Evolutionary conservation across 2,113 vertebrate genomes (phyloP).

Genomic region (Pedionomus torquatus): DNA sequence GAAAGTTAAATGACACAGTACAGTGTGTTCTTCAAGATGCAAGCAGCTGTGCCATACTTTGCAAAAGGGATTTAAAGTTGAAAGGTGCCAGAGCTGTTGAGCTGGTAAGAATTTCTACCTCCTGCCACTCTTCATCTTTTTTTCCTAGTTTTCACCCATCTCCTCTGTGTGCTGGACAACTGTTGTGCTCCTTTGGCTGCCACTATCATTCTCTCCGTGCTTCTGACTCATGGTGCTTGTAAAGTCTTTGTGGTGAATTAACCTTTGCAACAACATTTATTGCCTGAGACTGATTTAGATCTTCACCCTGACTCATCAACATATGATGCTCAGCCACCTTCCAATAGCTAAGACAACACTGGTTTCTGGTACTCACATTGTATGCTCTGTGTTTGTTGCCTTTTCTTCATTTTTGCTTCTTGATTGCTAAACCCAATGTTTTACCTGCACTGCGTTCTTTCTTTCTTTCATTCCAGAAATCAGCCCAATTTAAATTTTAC

Average conservation of each 20-base stretch:
- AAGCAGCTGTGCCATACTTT: background rate
- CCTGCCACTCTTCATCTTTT: background rate
- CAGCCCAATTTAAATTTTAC: background rate
- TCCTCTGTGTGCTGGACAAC: background rate
- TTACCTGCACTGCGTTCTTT: background rate
- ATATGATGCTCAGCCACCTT: background rate
- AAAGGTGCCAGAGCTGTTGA: background rate
- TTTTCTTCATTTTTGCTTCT: background rate
- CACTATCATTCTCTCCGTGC: background rate
- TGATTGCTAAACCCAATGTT: background rate
- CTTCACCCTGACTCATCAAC: background rate
- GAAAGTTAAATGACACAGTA: background rate
- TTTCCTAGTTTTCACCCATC: background rate
- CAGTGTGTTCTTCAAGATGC: background rate
- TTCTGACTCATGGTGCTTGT: background rate
- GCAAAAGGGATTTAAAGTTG: background rate
- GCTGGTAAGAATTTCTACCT: background rate
- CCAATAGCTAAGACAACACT: background rate
- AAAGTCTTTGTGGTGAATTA: background rate
- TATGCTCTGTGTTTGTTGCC: background rate
- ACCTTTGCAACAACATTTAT: background rate
- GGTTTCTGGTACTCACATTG: background rate
- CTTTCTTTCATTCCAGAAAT: background rate
- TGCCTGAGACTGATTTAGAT: background rate
- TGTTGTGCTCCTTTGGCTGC: background rate